These are phyloP conservation scores for Limnephilus lunatus DNA, from an alignment of 2,888 invertebrate genomes.

Conservation along the genomic window DNA sequence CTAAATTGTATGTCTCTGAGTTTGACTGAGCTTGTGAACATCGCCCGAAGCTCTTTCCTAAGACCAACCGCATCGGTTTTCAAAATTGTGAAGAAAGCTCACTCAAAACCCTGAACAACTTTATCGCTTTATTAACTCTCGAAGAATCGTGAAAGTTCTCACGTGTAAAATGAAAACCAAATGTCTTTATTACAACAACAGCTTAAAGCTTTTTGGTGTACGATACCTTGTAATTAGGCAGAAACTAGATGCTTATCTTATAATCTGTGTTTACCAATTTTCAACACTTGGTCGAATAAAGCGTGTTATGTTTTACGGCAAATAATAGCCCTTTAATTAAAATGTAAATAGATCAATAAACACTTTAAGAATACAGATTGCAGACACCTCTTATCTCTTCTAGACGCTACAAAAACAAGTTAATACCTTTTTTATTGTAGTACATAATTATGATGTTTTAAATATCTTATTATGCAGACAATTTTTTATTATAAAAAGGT, in stretches of 20 bases:
- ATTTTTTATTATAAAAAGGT: neutral
- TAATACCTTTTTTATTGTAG: neutral
- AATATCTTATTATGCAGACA: neutral
- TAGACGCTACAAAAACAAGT: neutral
- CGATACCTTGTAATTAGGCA: constrained; percentile 27
- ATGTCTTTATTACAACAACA: constrained; percentile 6
- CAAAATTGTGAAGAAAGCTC: constrained; percentile 16
- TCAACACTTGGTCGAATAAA: neutral
- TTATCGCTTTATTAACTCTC: constrained; percentile 41
- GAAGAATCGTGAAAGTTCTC: constrained; percentile 9
- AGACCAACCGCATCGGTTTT: constrained; percentile 46
- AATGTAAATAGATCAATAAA: constrained; percentile 24
- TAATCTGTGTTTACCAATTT: constrained; percentile 18
- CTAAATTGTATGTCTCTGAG: neutral
- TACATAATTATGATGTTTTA: neutral
- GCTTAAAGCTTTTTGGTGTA: constrained; percentile 31
- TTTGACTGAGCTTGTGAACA: constrained; percentile 45
- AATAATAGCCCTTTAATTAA: constrained; percentile 24
- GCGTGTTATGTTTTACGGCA: constrained; percentile 22
- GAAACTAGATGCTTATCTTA: neutral
- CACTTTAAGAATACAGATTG: neutral
- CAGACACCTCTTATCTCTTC: neutral
- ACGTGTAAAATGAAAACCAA: neutral
- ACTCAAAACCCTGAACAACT: neutral
- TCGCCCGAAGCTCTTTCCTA: constrained; percentile 43